Base-by-base conservation (phyloP, 2,888 invertebrate genomes). In the Cyclophora punctaria region DNA sequence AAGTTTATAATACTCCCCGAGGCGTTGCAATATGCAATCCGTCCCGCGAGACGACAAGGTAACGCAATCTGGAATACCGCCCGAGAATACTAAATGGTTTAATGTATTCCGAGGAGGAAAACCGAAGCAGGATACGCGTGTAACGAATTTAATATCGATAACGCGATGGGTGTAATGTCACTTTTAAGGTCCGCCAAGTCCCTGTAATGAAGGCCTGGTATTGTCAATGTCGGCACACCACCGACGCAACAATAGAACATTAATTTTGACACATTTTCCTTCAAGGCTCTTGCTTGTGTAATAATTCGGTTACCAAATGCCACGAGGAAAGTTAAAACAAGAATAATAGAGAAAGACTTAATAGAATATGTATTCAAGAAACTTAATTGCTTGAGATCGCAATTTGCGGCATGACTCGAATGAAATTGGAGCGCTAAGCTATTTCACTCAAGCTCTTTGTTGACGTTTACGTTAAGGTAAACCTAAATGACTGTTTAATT, bases 21-120 rank as follows among this genome's bases (percentile, higher is more conserved):
- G 59, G 57, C 56, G 60, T 55, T 78, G 78, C 78, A 79, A 72
- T 75, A 80, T 83, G 77, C 83, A 78, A 66, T 67, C 66, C 66
- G 67, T 67, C 66, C 66, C 71, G 68, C 67, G 58, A 75, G 67
- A 71, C 78, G 76, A 85, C 83, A 81, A 81, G 84, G 80, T 77
- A 83, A 80, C 73, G 79, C 80, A 79, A 84, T 84, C 79, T 73
- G 62, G 59, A 62, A 52, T 41, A 52, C 63, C 60, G 52, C 60
- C 57, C 45, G 48, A 58, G 85, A 82, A 86, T 85, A 86, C 73
- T 76, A 82, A 86, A 58, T 62, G 59, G 49, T 47, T 51, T 82
- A 78, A 80, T 78, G 69, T 79, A 83, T 82, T 83, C 78, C 73
- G 75, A 71, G 63, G 64, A 73, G 79, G 75, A 81, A 83, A 83